These are phyloP conservation scores for Nomada fabriciana DNA, from an alignment of 2,888 invertebrate species.

Conservation along the genomic window DNA sequence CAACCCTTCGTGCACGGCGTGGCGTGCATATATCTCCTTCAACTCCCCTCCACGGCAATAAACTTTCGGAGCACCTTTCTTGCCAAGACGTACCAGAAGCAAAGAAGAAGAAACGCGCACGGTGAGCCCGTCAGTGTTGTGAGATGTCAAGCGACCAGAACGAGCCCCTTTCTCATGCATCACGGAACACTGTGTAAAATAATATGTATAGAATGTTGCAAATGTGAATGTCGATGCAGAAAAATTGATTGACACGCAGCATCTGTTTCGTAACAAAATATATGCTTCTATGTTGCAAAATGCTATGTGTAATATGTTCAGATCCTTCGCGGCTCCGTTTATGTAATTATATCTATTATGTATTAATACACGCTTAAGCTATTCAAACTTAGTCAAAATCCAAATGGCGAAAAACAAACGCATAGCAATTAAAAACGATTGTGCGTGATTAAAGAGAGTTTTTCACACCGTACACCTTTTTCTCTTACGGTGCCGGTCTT, in stretches of 20 bases:
- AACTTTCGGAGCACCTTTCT: slow-evolving; percentile 72
- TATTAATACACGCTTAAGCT: no score
- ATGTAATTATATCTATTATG: no score
- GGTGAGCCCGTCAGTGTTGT: slow-evolving; percentile 24
- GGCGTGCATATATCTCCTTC: slow-evolving; percentile 72
- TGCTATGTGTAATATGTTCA: no score
- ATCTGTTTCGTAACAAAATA: no score
- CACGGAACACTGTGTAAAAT: background rate
- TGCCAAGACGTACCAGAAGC: slow-evolving; percentile 56
- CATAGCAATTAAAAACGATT: slow-evolving; percentile 57
- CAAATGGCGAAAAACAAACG: slow-evolving; percentile 4
- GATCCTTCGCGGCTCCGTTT: no score
- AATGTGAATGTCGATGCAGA: background rate
- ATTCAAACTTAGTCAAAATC: background rate
- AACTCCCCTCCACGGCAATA: slow-evolving; percentile 71
- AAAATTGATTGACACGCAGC: no score
- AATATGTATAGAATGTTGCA: background rate
- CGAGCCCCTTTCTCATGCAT: background rate
- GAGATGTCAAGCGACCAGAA: background rate
- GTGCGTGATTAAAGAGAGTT: slow-evolving; percentile 54
- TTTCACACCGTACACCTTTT: slow-evolving; percentile 48
- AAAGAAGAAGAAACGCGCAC: slow-evolving; percentile 46
- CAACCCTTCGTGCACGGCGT: slow-evolving; percentile 59
- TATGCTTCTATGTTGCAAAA: no score
- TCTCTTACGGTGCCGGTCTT: slow-evolving; percentile 67